Percentiles rank a stretch among this genome's conserved stretches.
These are phyloP conservation scores for Bufotes viridis DNA, from an alignment of 2,797 vertebrate species.

Conservation along the genomic window DNA sequence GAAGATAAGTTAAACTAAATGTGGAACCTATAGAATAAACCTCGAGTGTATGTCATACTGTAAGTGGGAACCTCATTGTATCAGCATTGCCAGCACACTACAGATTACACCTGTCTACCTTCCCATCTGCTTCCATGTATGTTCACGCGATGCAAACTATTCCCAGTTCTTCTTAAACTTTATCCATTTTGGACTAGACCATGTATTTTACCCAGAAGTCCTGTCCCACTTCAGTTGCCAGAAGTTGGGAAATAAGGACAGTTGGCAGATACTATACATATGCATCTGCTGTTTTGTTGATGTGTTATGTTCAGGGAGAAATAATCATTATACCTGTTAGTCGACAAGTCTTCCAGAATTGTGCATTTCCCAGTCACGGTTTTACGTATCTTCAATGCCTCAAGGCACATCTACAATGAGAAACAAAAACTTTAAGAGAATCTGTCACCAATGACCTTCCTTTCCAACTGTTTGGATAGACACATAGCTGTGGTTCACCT, in stretches of 20 bases:
- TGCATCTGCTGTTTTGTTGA: constrained; percentile 11
- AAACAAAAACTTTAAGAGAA: background rate
- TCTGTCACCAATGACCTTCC: no score
- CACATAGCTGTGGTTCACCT: no score
- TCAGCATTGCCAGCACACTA: background rate
- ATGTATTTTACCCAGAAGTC: constrained; percentile 26
- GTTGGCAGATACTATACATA: constrained; percentile 4
- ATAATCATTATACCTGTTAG: background rate
- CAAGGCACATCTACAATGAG: background rate
- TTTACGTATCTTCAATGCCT: background rate
- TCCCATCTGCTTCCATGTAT: background rate
- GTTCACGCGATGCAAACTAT: background rate
- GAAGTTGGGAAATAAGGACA: background rate
- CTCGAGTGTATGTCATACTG: constrained; percentile 12
- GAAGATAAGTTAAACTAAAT: constrained; percentile 11
- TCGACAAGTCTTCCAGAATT: background rate
- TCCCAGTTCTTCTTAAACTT: background rate
- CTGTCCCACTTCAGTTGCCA: constrained; percentile 11
- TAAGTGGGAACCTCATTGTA: background rate
- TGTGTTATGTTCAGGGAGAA: background rate
- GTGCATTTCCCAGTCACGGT: background rate
- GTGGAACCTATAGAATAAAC: constrained; percentile 22
- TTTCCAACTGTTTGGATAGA: no score
- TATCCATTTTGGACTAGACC: constrained; percentile 5
- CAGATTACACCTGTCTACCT: background rate